phyloP scores from a whole-genome alignment of 2,888 invertebrate species.

The Ecdyonurus torrentis region DNA sequence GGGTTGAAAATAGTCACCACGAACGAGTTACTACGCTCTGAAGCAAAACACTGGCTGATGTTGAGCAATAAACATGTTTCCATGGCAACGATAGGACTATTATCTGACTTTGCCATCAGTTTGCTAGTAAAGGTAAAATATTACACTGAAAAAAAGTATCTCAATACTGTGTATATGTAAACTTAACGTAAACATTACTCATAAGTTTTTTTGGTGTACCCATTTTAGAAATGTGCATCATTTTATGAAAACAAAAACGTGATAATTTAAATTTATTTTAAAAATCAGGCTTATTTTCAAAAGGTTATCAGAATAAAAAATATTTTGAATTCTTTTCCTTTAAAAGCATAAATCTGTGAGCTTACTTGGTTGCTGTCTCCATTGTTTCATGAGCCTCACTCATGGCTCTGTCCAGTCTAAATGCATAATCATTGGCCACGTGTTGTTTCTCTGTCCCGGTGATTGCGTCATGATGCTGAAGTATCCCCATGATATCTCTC shows the following conservation, averaged over 20 bases:
- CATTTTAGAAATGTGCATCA: no score
- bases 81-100: constrained; percentile 5
- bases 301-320: no score
- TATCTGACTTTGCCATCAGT: not conserved
- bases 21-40: constrained; percentile 34
- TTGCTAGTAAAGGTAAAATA: no score
- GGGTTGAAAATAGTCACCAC: constrained; percentile 46
- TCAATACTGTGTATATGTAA: no score
- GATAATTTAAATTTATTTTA: no score
- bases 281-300: no score
- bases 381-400: constrained; percentile 30
- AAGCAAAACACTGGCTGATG: constrained; percentile 36
- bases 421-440: constrained; percentile 76
- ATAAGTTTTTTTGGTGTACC: no score
- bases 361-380: not conserved
- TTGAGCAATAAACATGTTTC: constrained; percentile 38
- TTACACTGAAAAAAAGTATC: no score
- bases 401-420: constrained; percentile 51
- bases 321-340: no score
- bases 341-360: no score
- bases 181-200: no score
- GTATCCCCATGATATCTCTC: constrained; percentile 23
- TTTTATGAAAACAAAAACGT: no score
- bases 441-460: constrained; percentile 51
- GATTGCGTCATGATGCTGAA: constrained; percentile 38